phyloP scores from a whole-genome alignment of 2,888 invertebrate genomes.

The Panopea generosa region DNA sequence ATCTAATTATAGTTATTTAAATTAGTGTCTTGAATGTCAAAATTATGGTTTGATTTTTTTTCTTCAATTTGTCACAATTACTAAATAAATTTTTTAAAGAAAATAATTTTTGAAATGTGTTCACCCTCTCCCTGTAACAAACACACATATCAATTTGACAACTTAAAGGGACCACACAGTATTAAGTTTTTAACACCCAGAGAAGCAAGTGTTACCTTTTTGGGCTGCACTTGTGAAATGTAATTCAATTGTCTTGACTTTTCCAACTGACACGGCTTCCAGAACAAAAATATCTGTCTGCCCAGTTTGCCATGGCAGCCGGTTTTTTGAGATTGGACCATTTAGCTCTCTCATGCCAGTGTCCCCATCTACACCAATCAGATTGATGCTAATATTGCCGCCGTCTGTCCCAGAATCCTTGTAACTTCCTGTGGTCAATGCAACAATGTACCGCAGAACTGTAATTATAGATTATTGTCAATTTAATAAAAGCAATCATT shows the following conservation, averaged over 20 bases:
- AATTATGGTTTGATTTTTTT: too few species aligned
- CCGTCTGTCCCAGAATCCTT: constrained; percentile 74
- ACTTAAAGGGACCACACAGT: too few species aligned
- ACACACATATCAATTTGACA: too few species aligned
- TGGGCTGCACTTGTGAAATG: constrained; percentile 51
- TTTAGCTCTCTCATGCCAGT: constrained; percentile 73
- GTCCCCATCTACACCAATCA: constrained; percentile 81
- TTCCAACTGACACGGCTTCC: constrained; percentile 82
- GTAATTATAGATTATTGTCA: constrained; percentile 55
- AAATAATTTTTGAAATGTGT: too few species aligned
- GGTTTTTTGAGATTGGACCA: constrained; percentile 56
- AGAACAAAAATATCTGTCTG: constrained; percentile 81
- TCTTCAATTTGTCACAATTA: too few species aligned
- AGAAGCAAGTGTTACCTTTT: too few species aligned
- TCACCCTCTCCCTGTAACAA: too few species aligned
- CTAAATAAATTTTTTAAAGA: too few species aligned
- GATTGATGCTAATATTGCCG: constrained; percentile 75
- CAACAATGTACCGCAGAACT: constrained; percentile 80
- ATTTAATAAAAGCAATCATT: too few species aligned
- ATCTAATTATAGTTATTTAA: too few species aligned
- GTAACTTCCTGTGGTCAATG: constrained; percentile 79
- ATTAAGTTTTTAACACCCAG: too few species aligned
- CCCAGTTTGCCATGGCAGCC: constrained; percentile 68
- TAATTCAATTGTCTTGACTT: constrained; percentile 76
- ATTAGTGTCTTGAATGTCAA: too few species aligned